Percentiles rank a stretch among this genome's conserved stretches.
Conservation (phyloP, 2,888 invertebrate species). For the Leucoma salicis region DNA sequence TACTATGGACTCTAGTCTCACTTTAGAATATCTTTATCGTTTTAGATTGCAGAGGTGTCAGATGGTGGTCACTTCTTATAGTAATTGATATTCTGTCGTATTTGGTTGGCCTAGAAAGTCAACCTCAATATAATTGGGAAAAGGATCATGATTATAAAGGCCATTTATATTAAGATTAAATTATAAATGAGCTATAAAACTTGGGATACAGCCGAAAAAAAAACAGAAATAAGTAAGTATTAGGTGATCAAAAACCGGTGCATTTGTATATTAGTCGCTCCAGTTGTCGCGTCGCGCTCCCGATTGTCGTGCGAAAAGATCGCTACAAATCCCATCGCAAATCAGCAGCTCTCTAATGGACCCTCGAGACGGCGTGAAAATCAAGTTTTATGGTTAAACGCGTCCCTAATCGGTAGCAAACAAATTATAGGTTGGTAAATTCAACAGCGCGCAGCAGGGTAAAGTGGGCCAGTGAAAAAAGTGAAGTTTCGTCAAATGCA, state of each 20-base stretch:
- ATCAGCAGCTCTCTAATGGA: slow-evolving; percentile 56
- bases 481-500: slow-evolving; percentile 78
- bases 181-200: slow-evolving; percentile 45
- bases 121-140: too few relatives aligned
- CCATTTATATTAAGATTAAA: slow-evolving; percentile 31
- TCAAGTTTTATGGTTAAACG: slow-evolving; percentile 57
- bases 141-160: slow-evolving; percentile 3
- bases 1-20: too few relatives aligned
- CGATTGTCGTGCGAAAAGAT: slow-evolving; percentile 75
- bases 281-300: slow-evolving; percentile 69
- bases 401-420: slow-evolving; percentile 66
- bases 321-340: slow-evolving; percentile 55
- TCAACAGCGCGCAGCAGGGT: slow-evolving; percentile 41
- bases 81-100: too few relatives aligned
- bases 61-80: too few relatives aligned
- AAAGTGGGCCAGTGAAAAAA: slow-evolving; percentile 70
- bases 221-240: slow-evolving; percentile 39
- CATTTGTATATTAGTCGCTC: slow-evolving; percentile 73
- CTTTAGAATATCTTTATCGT: too few relatives aligned
- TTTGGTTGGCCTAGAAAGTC: too few relatives aligned
- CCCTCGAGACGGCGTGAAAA: slow-evolving; percentile 59
- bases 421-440: slow-evolving; percentile 58
- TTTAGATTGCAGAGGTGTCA: too few relatives aligned
- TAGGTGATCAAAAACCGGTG: slow-evolving; percentile 55
- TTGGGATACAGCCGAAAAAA: slow-evolving; percentile 36